Percentiles rank a stretch among this genome's conserved stretches.
These are phyloP conservation scores for Halcyon senegalensis DNA, from an alignment of 2,113 vertebrate genomes.

Conservation along the genomic window DNA sequence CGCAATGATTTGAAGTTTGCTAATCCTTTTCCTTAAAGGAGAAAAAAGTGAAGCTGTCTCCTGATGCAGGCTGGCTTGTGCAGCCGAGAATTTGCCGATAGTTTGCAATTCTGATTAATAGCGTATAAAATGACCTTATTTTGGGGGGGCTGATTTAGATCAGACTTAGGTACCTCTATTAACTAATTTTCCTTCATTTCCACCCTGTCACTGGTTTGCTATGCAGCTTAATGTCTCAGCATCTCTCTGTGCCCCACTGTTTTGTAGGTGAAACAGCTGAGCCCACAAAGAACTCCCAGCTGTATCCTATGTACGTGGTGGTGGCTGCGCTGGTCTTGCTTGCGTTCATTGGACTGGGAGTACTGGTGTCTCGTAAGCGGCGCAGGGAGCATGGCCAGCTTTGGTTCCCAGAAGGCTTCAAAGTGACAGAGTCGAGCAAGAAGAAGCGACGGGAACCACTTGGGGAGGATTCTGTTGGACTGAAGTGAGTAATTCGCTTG, in stretches of 20 bases:
- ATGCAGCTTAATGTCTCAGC: constrained; percentile 55
- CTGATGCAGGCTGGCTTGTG: constrained; percentile 84
- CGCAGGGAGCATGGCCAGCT: constrained; percentile 95
- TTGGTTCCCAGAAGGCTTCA: constrained; percentile 98
- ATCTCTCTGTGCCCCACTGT: constrained; percentile 57
- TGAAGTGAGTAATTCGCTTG: constrained; percentile 88
- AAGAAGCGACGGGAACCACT: constrained; percentile 96
- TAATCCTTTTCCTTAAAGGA: constrained; percentile 96
- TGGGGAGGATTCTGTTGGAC: constrained; percentile 93
- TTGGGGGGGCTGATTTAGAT: constrained; percentile 79
- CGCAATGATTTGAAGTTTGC: constrained; percentile 95
- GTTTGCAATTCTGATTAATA: constrained; percentile 93
- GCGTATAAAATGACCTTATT: constrained; percentile 86
- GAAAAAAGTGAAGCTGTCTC: constrained; percentile 90
- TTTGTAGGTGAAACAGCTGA: constrained; percentile 81
- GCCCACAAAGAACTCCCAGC: constrained; percentile 35
- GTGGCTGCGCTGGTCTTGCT: constrained; percentile 79
- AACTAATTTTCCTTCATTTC: constrained; percentile 70
- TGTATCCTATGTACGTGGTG: constrained; percentile 87
- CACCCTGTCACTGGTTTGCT: constrained; percentile 34
- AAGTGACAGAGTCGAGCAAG: constrained; percentile 93
- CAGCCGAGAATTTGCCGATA: constrained; percentile 80
- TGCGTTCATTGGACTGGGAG: constrained; percentile 83
- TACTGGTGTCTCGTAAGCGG: constrained; percentile 91
- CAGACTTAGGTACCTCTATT: constrained; percentile 56